Evolutionary conservation across 2,888 invertebrate species (phyloP).

Genomic region (Cheiracanthium punctorium): DNA sequence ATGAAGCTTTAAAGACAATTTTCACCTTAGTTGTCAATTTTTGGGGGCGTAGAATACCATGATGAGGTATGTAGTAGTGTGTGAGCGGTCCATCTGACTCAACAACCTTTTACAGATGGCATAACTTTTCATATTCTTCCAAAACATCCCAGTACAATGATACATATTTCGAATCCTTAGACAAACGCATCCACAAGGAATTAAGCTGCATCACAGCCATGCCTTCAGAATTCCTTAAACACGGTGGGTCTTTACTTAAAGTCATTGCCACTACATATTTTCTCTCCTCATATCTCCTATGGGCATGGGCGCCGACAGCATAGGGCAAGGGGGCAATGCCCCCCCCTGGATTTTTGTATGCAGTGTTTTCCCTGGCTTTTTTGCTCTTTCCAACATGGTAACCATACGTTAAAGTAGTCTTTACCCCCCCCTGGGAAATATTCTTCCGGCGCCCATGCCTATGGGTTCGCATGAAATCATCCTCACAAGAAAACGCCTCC

Average conservation of each 20-base stretch:
- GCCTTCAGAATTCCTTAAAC: constrained; percentile 12
- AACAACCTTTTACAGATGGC: constrained; percentile 9
- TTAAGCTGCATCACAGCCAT: background rate
- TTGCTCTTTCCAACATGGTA: too few relatives aligned
- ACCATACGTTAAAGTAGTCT: too few relatives aligned
- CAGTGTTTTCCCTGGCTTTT: too few relatives aligned
- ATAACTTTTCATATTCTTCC: background rate
- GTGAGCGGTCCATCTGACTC: background rate
- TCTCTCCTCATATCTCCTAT: background rate
- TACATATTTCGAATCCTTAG: background rate
- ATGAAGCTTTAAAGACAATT: background rate
- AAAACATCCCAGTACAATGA: too few relatives aligned
- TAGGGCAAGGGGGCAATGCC: too few relatives aligned
- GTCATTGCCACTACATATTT: constrained; percentile 18
- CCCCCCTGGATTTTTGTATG: too few relatives aligned
- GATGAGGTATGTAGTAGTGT: constrained; percentile 10
- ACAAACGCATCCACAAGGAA: background rate
- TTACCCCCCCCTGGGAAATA: too few relatives aligned
- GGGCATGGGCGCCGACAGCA: too few relatives aligned
- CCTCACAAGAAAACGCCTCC: background rate
- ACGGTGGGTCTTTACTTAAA: constrained; percentile 8
- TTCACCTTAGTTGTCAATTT: too few relatives aligned
- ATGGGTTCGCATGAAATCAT: background rate
- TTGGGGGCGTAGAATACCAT: background rate
- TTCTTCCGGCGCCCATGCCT: too few relatives aligned